Percentiles rank a stretch among this genome's conserved stretches.
These are phyloP conservation scores for Thomomys bottae DNA, from an alignment of 2,113 vertebrate species.

Conservation along the genomic window DNA sequence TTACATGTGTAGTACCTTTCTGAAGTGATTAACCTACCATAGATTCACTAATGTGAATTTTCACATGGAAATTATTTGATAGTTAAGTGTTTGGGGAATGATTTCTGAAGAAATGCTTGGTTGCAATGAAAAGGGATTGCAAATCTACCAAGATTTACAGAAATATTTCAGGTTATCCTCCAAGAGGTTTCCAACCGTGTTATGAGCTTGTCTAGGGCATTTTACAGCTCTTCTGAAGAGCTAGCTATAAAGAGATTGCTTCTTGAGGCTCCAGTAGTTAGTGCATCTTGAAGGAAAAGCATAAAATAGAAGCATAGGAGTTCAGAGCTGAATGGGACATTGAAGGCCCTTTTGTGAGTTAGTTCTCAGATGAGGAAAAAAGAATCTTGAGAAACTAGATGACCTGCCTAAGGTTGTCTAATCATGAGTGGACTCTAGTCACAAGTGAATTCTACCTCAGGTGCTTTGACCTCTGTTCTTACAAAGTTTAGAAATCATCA, in stretches of 20 bases:
- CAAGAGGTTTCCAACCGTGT: conserved; percentile 28
- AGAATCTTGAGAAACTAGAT: background rate
- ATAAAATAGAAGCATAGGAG: conserved; percentile 46
- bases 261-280: conserved; percentile 48
- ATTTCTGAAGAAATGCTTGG: conserved; percentile 20
- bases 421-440: background rate
- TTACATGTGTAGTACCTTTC: background rate
- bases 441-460: background rate
- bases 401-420: background rate
- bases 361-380: conserved; percentile 27
- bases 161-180: conserved; percentile 50
- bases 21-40: conserved; percentile 19
- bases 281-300: conserved; percentile 32
- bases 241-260: conserved; percentile 56
- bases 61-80: background rate
- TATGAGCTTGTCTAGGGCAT: conserved; percentile 39
- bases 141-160: background rate
- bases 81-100: conserved; percentile 1
- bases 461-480: background rate
- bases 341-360: conserved; percentile 23
- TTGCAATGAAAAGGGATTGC: conserved; percentile 9
- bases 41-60: conserved; percentile 16
- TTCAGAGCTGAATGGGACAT: background rate
- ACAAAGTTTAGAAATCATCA: background rate
- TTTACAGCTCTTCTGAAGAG: conserved; percentile 56